Conservation (phyloP, 2,113 vertebrate species). For the Polypterus senegalus region DNA sequence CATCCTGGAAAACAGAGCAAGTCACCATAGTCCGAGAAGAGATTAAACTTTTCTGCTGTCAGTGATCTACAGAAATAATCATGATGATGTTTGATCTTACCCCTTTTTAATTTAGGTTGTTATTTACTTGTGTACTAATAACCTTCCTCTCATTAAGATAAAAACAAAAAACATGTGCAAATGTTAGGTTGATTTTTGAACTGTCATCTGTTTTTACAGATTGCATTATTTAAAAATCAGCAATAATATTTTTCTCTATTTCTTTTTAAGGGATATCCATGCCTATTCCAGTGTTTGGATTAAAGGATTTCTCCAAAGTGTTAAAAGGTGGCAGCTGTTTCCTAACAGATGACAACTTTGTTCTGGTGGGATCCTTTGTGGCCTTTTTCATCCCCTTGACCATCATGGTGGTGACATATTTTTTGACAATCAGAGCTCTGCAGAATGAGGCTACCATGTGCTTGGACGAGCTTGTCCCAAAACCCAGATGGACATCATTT, state of each 20-base stretch:
- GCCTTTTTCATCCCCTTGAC: slow-evolving; percentile 86
- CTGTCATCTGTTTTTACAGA: too few relatives aligned
- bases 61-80: too few relatives aligned
- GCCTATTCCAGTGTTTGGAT: slow-evolving; percentile 81
- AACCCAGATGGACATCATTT: slow-evolving; percentile 69
- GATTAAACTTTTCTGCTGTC: too few relatives aligned
- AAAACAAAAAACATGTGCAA: too few relatives aligned
- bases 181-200: too few relatives aligned
- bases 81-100: too few relatives aligned
- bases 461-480: slow-evolving; percentile 62
- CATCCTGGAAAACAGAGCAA: too few relatives aligned
- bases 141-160: too few relatives aligned
- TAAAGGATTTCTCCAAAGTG: slow-evolving; percentile 79
- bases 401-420: slow-evolving; percentile 93
- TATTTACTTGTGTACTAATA: too few relatives aligned
- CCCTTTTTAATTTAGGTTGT: too few relatives aligned
- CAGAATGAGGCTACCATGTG: slow-evolving; percentile 82
- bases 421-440: slow-evolving; percentile 79
- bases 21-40: too few relatives aligned
- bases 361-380: slow-evolving; percentile 84
- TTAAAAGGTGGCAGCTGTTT: slow-evolving; percentile 75
- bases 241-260: slow-evolving; percentile 14
- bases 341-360: slow-evolving; percentile 75
- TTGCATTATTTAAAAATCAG: too few relatives aligned
- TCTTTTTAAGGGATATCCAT: slow-evolving; percentile 71